Evolutionary conservation across 2,888 invertebrate genomes (phyloP).

Genomic region (Agrilus biguttatus): DNA sequence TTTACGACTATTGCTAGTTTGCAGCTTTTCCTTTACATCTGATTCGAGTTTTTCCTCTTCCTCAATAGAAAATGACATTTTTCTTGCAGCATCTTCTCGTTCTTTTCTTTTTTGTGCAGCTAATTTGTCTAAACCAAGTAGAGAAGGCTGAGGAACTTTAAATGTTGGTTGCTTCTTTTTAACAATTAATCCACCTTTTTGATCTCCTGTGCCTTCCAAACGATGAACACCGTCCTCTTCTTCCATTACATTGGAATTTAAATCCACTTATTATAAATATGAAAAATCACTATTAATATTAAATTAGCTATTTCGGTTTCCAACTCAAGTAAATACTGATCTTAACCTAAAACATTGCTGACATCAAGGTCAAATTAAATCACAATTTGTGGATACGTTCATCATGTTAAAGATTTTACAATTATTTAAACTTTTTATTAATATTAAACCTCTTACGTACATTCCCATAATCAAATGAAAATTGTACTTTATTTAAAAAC

Average conservation of each 20-base stretch:
- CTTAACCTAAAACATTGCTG: too few species aligned
- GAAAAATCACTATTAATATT: too few species aligned
- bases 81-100: slow-evolving; percentile 43
- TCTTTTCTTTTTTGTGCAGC: slow-evolving; percentile 60
- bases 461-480: too few species aligned
- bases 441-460: too few species aligned
- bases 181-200: slow-evolving; percentile 55
- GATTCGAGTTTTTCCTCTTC: slow-evolving; percentile 31
- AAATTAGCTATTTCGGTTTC: too few species aligned
- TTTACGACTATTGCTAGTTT: slow-evolving; percentile 36
- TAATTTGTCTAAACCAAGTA: slow-evolving; percentile 71
- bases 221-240: slow-evolving; percentile 50
- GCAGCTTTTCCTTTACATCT: slow-evolving; percentile 22
- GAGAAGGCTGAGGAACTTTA: slow-evolving; percentile 61
- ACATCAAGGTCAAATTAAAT: too few species aligned
- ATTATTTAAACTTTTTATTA: too few species aligned
- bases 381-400: too few species aligned
- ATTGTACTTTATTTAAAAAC: too few species aligned
- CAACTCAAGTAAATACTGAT: too few species aligned
- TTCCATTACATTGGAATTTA: slow-evolving; percentile 7
- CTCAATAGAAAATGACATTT: slow-evolving; percentile 49
- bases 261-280: too few species aligned
- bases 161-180: slow-evolving; percentile 57
- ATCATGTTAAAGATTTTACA: too few species aligned
- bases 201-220: slow-evolving; percentile 49